A percentile compares a stretch with the other conserved stretches of the same genome.
Conservation (phyloP, 1,140 invertebrate species). For the Drosophila parabipectinata region DNA sequence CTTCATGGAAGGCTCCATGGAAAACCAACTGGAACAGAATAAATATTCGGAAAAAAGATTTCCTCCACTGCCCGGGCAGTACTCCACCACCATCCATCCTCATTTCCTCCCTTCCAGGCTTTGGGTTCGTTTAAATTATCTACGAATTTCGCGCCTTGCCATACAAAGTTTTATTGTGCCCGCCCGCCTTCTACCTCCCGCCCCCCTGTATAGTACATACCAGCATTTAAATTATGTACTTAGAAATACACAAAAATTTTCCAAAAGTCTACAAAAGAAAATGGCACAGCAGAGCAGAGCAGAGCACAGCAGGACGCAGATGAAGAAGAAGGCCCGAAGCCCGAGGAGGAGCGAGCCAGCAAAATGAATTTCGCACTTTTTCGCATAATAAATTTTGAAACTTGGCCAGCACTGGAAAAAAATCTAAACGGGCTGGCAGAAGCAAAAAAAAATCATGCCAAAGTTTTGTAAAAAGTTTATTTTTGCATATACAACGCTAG, state of each 20-base stretch:
- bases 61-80: conserved; percentile 8
- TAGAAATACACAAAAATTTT: conserved; percentile 81
- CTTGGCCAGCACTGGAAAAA: conserved; percentile 69
- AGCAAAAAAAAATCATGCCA: conserved; percentile 20
- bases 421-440: conserved; percentile 16
- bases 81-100: conserved; percentile 6
- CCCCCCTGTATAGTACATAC: conserved; percentile 31
- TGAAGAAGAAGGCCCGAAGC: conserved; percentile 22
- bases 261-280: conserved; percentile 79
- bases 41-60: conserved; percentile 54
- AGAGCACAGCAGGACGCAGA: conserved; percentile 65
- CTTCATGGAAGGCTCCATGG: conserved; percentile 28
- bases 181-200: not conserved
- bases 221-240: conserved; percentile 83
- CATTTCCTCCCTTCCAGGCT: conserved; percentile 2
- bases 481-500: conserved; percentile 70
- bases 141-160: conserved; percentile 74
- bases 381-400: conserved; percentile 84
- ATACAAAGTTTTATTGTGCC: conserved; percentile 80
- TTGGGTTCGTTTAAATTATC: conserved; percentile 73
- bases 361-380: conserved; percentile 84
- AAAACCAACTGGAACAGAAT: conserved; percentile 55
- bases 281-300: conserved; percentile 67
- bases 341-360: conserved; percentile 50
- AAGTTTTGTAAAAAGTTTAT: conserved; percentile 81